phyloP scores from a whole-genome alignment of 2,797 vertebrate species.

The Centroberyx gerrardi region DNA sequence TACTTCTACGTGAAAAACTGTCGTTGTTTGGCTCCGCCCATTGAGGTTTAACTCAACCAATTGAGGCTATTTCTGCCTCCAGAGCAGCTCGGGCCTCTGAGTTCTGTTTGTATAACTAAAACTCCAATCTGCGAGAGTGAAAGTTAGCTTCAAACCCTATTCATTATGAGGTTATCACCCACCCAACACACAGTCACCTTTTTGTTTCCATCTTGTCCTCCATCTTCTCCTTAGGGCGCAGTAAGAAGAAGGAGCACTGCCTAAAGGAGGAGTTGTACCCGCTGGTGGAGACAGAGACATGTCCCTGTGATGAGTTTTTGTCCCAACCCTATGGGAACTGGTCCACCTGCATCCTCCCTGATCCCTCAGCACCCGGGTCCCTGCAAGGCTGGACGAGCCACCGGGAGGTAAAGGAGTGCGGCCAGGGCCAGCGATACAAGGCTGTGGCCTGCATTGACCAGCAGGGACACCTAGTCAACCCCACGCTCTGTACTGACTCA shows the following conservation, averaged over 20 bases:
- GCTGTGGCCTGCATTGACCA: conserved; percentile 90
- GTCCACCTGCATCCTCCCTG: conserved; percentile 92
- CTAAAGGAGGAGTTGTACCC: conserved; percentile 88
- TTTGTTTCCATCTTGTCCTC: conserved; percentile 16
- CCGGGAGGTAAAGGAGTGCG: conserved; percentile 86
- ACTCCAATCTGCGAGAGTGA: neutral
- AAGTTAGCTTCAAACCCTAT: conserved; percentile 7
- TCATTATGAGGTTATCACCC: neutral
- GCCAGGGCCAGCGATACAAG: conserved; percentile 88
- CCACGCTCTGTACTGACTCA: conserved; percentile 86
- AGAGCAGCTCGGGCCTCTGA: conserved; percentile 8
- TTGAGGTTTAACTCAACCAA: conserved; percentile 10
- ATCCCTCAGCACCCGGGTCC: conserved; percentile 57
- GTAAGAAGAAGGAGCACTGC: conserved; percentile 94
- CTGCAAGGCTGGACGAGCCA: conserved; percentile 73
- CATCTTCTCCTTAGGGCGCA: conserved; percentile 87
- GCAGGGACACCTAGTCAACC: conserved; percentile 86
- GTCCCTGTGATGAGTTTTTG: conserved; percentile 89
- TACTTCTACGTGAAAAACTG: neutral
- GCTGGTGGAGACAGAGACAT: conserved; percentile 88
- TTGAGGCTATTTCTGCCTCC: conserved; percentile 27
- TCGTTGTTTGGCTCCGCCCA: conserved; percentile 5
- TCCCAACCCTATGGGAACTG: conserved; percentile 93
- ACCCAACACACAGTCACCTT: conserved; percentile 9
- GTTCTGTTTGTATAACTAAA: neutral